Evolutionary conservation across 2,888 invertebrate genomes (phyloP).

Genomic region (Caenorhabditis becei): DNA sequence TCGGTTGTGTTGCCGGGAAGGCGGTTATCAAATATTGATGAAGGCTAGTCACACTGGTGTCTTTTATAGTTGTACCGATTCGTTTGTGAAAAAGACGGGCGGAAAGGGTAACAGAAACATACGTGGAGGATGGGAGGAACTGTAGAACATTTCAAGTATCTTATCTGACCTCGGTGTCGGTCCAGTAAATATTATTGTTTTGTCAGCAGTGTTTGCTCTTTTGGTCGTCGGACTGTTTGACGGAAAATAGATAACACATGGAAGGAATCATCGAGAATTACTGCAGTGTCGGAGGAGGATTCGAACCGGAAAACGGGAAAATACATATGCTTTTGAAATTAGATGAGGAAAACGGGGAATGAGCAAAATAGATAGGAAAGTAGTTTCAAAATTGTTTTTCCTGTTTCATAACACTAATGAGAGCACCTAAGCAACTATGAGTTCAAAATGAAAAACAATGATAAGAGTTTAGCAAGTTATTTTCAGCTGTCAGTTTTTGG

Average conservation of each 20-base stretch:
- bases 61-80: conserved; percentile 21
- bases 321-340: too few relatives aligned
- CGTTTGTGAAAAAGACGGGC: not conserved
- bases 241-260: not conserved
- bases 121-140: not conserved
- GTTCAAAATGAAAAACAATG: too few relatives aligned
- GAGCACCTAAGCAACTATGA: too few relatives aligned
- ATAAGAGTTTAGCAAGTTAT: too few relatives aligned
- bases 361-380: too few relatives aligned
- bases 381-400: too few relatives aligned
- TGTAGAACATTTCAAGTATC: conserved; percentile 48
- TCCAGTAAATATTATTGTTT: conserved; percentile 58
- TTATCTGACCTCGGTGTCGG: conserved; percentile 45
- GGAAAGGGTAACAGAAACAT: not conserved
- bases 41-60: conserved; percentile 28
- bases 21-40: conserved; percentile 54
- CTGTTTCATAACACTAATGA: too few relatives aligned
- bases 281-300: not conserved
- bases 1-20: conserved; percentile 1
- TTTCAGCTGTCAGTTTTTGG: too few relatives aligned
- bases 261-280: not conserved
- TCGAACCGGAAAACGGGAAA: too few relatives aligned
- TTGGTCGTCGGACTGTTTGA: conserved; percentile 14
- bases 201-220: conserved; percentile 43
- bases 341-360: too few relatives aligned